Conservation (phyloP, 2,113 vertebrate genomes). For the Illadopsis cleaveri region DNA sequence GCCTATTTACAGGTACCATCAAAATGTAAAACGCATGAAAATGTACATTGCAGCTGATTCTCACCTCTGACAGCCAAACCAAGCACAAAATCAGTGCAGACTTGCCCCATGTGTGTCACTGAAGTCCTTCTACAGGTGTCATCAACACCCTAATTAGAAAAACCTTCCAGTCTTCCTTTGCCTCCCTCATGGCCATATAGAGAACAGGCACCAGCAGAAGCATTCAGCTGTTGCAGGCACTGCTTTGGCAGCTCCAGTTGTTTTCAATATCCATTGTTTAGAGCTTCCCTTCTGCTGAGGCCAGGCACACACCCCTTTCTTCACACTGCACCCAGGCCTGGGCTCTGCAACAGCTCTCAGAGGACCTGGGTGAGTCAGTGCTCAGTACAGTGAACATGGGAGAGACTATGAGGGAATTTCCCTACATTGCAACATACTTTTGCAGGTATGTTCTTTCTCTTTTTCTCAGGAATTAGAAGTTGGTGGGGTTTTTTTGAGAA, state of each 20-base stretch:
- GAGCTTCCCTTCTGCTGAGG: neutral
- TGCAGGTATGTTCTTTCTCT: neutral
- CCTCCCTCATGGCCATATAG: neutral
- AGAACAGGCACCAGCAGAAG: neutral
- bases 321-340: neutral
- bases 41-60: neutral
- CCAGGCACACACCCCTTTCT: neutral
- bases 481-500: neutral
- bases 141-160: neutral
- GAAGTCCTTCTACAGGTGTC: neutral
- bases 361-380: neutral
- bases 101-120: neutral
- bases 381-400: fast-evolving
- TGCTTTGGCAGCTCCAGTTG: neutral
- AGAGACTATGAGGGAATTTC: neutral
- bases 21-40: neutral
- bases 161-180: neutral
- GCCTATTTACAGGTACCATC: neutral
- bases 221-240: neutral
- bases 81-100: neutral
- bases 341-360: fast-evolving
- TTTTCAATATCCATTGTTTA: neutral
- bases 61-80: neutral
- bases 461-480: neutral
- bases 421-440: fast-evolving